Evolutionary conservation across 2,888 invertebrate genomes (phyloP).

Genomic region (Nysson spinosus): DNA sequence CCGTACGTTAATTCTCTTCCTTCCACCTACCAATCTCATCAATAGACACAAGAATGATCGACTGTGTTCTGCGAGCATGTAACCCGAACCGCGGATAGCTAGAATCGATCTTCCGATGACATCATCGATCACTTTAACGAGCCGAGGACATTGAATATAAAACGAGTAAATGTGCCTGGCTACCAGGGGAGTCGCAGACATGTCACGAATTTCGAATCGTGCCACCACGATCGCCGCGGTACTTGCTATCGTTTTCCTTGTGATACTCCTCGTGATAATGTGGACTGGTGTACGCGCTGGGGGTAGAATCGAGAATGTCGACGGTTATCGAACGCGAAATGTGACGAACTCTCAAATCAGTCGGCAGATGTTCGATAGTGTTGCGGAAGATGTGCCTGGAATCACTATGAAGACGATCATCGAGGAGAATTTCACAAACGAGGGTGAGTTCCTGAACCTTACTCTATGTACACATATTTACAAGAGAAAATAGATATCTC

Average conservation of each 20-base stretch:
- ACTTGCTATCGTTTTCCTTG: constrained; percentile 59
- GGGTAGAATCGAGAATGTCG: constrained; percentile 8
- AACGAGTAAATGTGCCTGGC: constrained; percentile 20
- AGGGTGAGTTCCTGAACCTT: too few species aligned
- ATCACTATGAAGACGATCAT: neutral
- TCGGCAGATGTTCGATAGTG: neutral
- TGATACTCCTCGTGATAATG: constrained; percentile 59
- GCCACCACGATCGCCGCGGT: constrained; percentile 54
- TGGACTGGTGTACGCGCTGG: constrained; percentile 55
- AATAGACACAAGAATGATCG: constrained; percentile 43
- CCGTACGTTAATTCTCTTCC: constrained; percentile 30
- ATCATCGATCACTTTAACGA: constrained; percentile 17
- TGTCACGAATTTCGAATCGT: constrained; percentile 63
- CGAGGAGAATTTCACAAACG: constrained; percentile 39
- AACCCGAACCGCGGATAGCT: constrained; percentile 5
- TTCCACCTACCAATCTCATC: constrained; percentile 4
- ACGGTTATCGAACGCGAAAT: neutral
- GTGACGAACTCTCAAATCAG: neutral
- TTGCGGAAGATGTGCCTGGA: neutral
- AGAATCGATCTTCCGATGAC: constrained; percentile 16
- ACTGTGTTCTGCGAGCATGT: constrained; percentile 23
- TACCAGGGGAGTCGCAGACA: constrained; percentile 35
- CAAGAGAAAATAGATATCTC: too few species aligned
- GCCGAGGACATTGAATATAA: constrained; percentile 18
- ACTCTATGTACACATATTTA: too few species aligned